These are phyloP conservation scores for Drosophila trapezifrons DNA, from an alignment of 1,140 invertebrate species.

Conservation along the genomic window DNA sequence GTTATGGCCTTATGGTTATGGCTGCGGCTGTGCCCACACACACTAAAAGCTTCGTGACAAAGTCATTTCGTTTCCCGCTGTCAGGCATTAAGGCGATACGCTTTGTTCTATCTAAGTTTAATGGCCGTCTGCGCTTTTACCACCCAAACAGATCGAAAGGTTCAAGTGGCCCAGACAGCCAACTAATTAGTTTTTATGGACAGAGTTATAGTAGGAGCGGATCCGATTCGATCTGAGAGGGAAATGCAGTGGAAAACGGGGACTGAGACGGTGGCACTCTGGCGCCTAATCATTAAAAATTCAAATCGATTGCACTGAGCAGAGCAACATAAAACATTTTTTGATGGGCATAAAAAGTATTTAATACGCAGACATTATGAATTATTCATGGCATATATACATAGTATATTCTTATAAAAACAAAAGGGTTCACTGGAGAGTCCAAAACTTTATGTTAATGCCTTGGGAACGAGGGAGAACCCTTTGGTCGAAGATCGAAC, in stretches of 20 bases:
- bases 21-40: slow-evolving; percentile 18
- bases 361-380: slow-evolving; percentile 71
- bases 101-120: slow-evolving; percentile 71
- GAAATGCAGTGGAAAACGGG: slow-evolving; percentile 8
- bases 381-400: slow-evolving; percentile 70
- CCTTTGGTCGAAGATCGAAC: slow-evolving; percentile 29
- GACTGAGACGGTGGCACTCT: slow-evolving; percentile 62
- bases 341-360: slow-evolving; percentile 79
- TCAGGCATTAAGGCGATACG: slow-evolving; percentile 61
- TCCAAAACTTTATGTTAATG: slow-evolving; percentile 78
- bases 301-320: slow-evolving; percentile 75
- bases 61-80: slow-evolving; percentile 69
- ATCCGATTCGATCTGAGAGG: background rate
- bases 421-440: slow-evolving; percentile 19
- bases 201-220: background rate
- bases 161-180: slow-evolving; percentile 57
- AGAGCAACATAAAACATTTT: slow-evolving; percentile 74
- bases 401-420: slow-evolving; percentile 9
- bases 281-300: slow-evolving; percentile 84
- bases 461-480: slow-evolving; percentile 3
- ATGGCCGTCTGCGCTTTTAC: slow-evolving; percentile 69
- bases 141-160: slow-evolving; percentile 61
- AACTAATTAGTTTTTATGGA: slow-evolving; percentile 80
- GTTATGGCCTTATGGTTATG: slow-evolving; percentile 16
- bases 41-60: slow-evolving; percentile 76